Evolutionary conservation across 2,113 vertebrate genomes (phyloP), one percentile per base, ranked within the genome.

Genomic region (Spea multiplicata): DNA sequence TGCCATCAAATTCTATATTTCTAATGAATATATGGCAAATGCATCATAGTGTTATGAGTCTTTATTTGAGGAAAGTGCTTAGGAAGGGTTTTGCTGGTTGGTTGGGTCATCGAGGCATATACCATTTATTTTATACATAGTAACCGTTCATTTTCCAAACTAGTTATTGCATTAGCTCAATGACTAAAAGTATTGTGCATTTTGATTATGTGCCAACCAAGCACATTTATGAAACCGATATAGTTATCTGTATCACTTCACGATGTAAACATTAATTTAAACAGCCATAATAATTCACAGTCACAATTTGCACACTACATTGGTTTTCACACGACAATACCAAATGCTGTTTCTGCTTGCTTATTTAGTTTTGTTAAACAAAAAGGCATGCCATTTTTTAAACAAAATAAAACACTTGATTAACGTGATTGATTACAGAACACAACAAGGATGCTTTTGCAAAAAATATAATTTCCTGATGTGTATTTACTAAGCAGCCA

Each of bases 341-440:
- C 44, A 17, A 66, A 66, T 6, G 30, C 3, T 45, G 13, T 4
- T 44, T 7, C 30, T 30, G 30, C 30, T 66, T 66, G 64, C n/a
- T 0, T 66, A 8, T 64, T 64, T 64, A 64, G n/a, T 64, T 64
- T 64, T 64, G 4, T 65, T 13, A 44, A 3, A 66, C 10, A 7
- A 30, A 66, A 45, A 12, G 44, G 8, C 5, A 44, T 66, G 44
- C 46, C 30, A 30, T 30, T 44, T n/a, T 45, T 45, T 66, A 66
- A 66, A 66, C 10, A 66, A 66, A 30, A 66, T 66, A 45, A 66
- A 45, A 30, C 30, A 66, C 46, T 10, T 66, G 46, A 46, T 66
- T 66, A 66, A 10, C 13, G 44, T 66, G 65, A 66, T 66, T 66
- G 65, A 66, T 66, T 66, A 66, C 65, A 46, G 30, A 3, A 44